Conservation (phyloP, 2,797 vertebrate genomes). For the Sebastes itinus region DNA sequence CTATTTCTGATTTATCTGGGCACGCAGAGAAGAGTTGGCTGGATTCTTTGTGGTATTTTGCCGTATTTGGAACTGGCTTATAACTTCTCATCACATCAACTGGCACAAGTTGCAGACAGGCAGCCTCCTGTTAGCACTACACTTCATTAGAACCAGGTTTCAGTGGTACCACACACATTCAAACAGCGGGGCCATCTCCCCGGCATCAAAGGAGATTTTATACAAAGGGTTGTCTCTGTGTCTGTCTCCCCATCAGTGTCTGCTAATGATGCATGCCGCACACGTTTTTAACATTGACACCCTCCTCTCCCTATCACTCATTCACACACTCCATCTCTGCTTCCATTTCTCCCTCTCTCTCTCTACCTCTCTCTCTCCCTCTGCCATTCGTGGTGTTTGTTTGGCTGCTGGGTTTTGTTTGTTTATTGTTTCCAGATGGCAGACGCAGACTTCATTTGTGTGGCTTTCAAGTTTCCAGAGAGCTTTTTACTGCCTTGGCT, state of each 20-base stretch:
- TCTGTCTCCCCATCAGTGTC: conserved; percentile 75
- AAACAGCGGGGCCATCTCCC: conserved; percentile 72
- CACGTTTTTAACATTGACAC: conserved; percentile 72
- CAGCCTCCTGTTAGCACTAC: conserved; percentile 75
- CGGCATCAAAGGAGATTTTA: conserved; percentile 70
- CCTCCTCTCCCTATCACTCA: conserved; percentile 62
- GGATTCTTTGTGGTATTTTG: conserved; percentile 28
- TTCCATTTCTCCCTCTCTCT: conserved; percentile 27
- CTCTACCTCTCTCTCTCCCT: conserved; percentile 16
- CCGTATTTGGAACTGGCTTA: conserved; percentile 40
- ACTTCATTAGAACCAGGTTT: conserved; percentile 84
- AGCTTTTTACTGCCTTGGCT: conserved; percentile 87
- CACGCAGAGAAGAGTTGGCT: background rate
- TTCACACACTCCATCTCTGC: conserved; percentile 54
- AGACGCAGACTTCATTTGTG: conserved; percentile 86
- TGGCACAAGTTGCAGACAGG: conserved; percentile 69
- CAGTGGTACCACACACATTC: conserved; percentile 75
- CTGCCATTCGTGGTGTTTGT: conserved; percentile 72
- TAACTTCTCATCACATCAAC: conserved; percentile 60
- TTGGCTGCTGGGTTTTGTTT: conserved; percentile 87
- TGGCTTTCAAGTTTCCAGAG: conserved; percentile 88
- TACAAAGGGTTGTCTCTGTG: conserved; percentile 71
- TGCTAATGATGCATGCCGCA: conserved; percentile 77
- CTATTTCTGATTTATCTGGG: background rate
- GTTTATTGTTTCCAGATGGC: conserved; percentile 91